Conservation (phyloP, 1,140 invertebrate genomes). For the Drosophila nigromelanica region DNA sequence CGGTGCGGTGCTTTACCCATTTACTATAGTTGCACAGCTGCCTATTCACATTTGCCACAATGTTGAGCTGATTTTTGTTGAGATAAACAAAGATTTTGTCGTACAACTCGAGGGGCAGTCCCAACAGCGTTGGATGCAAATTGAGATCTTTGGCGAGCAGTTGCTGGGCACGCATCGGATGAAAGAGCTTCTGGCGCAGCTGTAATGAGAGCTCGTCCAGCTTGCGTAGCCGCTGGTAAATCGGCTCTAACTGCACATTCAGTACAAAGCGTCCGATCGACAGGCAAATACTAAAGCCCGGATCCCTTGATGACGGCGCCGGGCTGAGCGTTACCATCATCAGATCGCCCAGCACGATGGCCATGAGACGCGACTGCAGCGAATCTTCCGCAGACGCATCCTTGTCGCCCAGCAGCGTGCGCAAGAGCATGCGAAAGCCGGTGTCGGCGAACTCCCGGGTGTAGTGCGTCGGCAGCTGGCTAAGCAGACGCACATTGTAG, state of each 20-base stretch:
- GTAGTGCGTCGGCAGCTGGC: slow-evolving; percentile 14
- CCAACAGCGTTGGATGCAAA: slow-evolving; percentile 56
- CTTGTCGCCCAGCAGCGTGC: slow-evolving; percentile 39
- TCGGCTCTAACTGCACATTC: slow-evolving; percentile 47
- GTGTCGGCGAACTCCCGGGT: slow-evolving; percentile 28
- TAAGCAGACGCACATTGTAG: slow-evolving; percentile 60
- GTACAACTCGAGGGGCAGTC: slow-evolving; percentile 62
- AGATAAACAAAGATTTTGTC: slow-evolving; percentile 62
- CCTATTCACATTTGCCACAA: slow-evolving; percentile 64
- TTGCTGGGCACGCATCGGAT: slow-evolving; percentile 67
- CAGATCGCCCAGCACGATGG: slow-evolving; percentile 60
- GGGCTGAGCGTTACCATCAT: slow-evolving; percentile 67
- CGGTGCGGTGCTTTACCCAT: slow-evolving; percentile 9
- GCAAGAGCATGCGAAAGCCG: slow-evolving; percentile 37
- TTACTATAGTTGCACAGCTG: slow-evolving; percentile 38
- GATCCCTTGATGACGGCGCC: slow-evolving; percentile 16
- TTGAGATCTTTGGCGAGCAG: slow-evolving; percentile 35
- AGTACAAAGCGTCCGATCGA: slow-evolving; percentile 69
- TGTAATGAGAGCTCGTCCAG: slow-evolving; percentile 57
- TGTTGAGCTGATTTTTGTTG: slow-evolving; percentile 52
- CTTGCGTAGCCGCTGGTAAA: slow-evolving; percentile 62
- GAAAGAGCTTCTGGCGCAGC: slow-evolving; percentile 68
- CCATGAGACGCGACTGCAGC: slow-evolving; percentile 46
- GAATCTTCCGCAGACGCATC: slow-evolving; percentile 6
- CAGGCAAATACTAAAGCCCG: slow-evolving; percentile 59